A percentile compares a stretch with the other conserved stretches of the same genome.
Evolutionary conservation across 2,888 invertebrate genomes (phyloP).

Genomic region (Tricholauxania praeusta): DNA sequence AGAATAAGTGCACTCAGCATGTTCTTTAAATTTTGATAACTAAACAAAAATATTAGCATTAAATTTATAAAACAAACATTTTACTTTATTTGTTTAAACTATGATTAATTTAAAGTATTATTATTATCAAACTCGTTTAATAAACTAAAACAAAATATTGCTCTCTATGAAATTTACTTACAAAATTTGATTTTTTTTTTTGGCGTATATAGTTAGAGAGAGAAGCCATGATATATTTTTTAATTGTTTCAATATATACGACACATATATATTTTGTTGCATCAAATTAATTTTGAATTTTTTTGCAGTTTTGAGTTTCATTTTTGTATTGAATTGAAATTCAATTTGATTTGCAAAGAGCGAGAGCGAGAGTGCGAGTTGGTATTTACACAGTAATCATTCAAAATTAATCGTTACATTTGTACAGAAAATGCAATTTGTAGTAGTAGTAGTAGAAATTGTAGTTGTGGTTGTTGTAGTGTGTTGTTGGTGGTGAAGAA

Average conservation of each 20-base stretch:
- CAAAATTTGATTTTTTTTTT: constrained; percentile 48
- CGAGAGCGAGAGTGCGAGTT: constrained; percentile 13
- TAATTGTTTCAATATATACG: constrained; percentile 6
- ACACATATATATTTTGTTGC: not conserved
- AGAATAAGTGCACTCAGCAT: too few relatives aligned
- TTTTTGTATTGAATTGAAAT: not conserved
- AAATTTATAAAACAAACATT: not conserved
- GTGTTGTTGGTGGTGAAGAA: constrained; percentile 10
- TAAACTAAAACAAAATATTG: constrained; percentile 13
- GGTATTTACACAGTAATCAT: constrained; percentile 34
- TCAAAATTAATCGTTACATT: constrained; percentile 41
- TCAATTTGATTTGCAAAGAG: constrained; percentile 22
- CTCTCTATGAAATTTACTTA: constrained; percentile 58
- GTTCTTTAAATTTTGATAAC: too few relatives aligned
- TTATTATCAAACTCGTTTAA: too few relatives aligned
- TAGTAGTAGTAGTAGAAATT: constrained; percentile 21
- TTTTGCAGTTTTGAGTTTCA: not conserved
- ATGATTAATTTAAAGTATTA: too few relatives aligned
- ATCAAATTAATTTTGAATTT: constrained; percentile 25
- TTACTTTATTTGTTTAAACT: too few relatives aligned
- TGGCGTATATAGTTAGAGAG: constrained; percentile 4
- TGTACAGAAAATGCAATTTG: constrained; percentile 4
- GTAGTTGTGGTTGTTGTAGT: constrained; percentile 3
- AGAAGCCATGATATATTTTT: constrained; percentile 18
- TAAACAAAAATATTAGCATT: not conserved